phyloP scores from a whole-genome alignment of 1,140 invertebrate species.

The Halictus rubicundus region DNA sequence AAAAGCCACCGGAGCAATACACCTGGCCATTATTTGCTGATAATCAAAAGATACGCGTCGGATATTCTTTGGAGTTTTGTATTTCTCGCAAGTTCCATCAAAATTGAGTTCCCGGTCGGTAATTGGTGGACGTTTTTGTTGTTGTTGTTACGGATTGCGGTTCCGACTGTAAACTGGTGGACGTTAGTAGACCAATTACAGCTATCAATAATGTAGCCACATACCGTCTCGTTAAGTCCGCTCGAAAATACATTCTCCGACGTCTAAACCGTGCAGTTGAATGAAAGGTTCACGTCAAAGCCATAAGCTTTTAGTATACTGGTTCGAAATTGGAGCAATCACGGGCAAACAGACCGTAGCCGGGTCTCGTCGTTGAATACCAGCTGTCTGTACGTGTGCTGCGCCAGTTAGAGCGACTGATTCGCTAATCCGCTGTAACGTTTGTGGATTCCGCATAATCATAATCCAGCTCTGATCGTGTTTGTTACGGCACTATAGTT shows the following conservation, averaged over 20 bases:
- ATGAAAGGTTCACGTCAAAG: conserved; percentile 10
- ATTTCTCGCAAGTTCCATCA: no score
- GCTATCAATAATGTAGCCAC: conserved; percentile 1
- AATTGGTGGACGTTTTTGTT: no score
- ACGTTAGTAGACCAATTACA: background rate
- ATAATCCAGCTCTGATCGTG: background rate
- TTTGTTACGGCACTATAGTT: background rate
- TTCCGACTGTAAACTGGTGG: no score
- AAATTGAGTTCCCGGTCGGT: no score
- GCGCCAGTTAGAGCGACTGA: background rate
- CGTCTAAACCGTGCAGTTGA: background rate
- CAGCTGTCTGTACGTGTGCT: no score
- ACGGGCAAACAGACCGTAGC: background rate
- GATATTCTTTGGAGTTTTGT: no score
- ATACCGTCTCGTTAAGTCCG: background rate
- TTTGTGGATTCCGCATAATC: background rate
- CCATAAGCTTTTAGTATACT: background rate
- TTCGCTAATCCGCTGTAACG: conserved; percentile 1
- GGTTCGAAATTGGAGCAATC: conserved; percentile 2
- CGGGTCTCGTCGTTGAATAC: background rate
- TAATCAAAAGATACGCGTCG: no score
- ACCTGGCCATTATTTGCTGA: no score
- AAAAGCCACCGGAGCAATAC: no score
- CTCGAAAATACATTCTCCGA: background rate
- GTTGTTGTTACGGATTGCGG: background rate